Evolutionary conservation across 2,888 invertebrate species (phyloP).

Genomic region (Hirtodrosophila duncani): DNA sequence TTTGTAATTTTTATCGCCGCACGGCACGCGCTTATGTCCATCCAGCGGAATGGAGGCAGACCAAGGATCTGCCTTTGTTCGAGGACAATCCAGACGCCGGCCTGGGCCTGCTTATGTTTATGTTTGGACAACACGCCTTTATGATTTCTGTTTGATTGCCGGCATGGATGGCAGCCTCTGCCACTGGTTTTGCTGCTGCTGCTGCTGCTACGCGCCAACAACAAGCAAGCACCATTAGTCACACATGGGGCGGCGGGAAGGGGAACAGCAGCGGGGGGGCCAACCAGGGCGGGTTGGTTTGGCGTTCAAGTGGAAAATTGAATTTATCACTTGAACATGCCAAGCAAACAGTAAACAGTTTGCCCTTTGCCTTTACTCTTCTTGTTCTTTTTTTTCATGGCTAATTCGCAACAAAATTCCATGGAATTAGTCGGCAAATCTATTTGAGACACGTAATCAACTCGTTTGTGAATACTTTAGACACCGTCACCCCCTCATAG

Average conservation of each 20-base stretch:
- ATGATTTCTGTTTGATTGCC: constrained; percentile 72
- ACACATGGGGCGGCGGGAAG: constrained; percentile 35
- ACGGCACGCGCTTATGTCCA: constrained; percentile 50
- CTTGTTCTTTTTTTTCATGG: constrained; percentile 21
- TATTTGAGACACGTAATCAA: constrained; percentile 70
- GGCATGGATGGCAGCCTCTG: constrained; percentile 35
- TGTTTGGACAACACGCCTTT: constrained; percentile 70
- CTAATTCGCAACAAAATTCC: constrained; percentile 50
- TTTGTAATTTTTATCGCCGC: constrained; percentile 60
- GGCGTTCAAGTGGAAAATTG: constrained; percentile 71
- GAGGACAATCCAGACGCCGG: constrained; percentile 18
- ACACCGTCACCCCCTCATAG: constrained; percentile 1
- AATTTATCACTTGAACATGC: constrained; percentile 72
- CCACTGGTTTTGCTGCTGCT: constrained; percentile 13
- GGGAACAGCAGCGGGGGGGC: background rate
- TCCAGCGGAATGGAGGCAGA: background rate
- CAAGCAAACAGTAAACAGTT: constrained; percentile 41
- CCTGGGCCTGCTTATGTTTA: constrained; percentile 56
- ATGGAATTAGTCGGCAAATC: constrained; percentile 53
- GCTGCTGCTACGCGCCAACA: constrained; percentile 1
- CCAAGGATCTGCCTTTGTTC: constrained; percentile 37
- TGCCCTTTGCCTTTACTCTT: constrained; percentile 12
- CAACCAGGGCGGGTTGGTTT: constrained; percentile 21
- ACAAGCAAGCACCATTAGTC: constrained; percentile 66
- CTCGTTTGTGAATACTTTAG: constrained; percentile 66